These are phyloP conservation scores for Acrobeloides nanus DNA, from an alignment of 2,888 invertebrate species.

Conservation along the genomic window DNA sequence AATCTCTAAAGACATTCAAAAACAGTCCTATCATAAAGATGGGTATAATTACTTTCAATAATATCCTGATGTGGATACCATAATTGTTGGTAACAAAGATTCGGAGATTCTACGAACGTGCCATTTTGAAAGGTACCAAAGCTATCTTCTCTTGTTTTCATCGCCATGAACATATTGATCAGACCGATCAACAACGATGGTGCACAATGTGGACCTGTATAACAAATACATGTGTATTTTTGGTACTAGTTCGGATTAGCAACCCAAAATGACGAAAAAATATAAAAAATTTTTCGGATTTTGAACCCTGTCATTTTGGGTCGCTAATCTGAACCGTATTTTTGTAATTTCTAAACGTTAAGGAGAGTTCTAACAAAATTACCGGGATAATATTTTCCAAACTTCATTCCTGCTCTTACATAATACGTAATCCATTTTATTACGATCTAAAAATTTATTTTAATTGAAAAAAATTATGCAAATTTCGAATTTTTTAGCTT, in stretches of 20 bases:
- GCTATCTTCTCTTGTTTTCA: too few relatives aligned
- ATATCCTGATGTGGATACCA: conserved; percentile 54
- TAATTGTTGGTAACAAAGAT: too few relatives aligned
- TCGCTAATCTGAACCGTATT: too few relatives aligned
- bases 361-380: neutral
- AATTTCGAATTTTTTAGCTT: neutral
- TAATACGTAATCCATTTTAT: conserved; percentile 48
- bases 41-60: too few relatives aligned
- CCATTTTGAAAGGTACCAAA: neutral
- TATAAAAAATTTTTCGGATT: too few relatives aligned
- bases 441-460: conserved; percentile 25
- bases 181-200: conserved; percentile 86
- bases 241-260: too few relatives aligned
- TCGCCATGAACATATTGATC: conserved; percentile 67
- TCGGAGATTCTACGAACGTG: conserved; percentile 18
- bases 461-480: too few relatives aligned
- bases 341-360: conserved; percentile 5
- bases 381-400: conserved; percentile 45
- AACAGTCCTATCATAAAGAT: too few relatives aligned
- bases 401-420: conserved; percentile 29
- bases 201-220: conserved; percentile 65
- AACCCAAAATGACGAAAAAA: too few relatives aligned
- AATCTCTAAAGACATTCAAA: conserved; percentile 42
- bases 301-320: too few relatives aligned
- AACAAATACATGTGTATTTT: too few relatives aligned